Percentiles rank a stretch among this genome's conserved stretches.
Conservation (phyloP, 2,113 vertebrate genomes). For the Macrotus californicus region DNA sequence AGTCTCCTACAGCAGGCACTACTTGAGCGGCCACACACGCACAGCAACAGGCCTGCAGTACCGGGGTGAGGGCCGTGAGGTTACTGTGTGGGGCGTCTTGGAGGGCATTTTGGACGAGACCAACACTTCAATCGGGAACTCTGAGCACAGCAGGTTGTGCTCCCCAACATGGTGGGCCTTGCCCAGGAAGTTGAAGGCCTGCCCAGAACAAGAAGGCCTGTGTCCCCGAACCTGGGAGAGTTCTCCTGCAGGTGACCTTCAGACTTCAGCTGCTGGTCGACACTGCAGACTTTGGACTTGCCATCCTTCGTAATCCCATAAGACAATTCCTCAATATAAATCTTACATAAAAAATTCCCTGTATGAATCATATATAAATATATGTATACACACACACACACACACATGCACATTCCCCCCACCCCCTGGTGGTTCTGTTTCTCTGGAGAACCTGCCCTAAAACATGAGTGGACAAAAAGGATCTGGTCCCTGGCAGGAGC, state of each 20-base stretch:
- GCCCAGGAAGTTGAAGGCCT: neutral
- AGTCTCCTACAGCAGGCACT: neutral
- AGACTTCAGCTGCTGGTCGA: neutral
- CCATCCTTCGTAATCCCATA: accelerated
- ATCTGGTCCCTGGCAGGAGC: neutral
- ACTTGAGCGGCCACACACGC: neutral
- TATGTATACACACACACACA: too few species aligned
- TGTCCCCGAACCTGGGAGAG: neutral
- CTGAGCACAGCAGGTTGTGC: neutral
- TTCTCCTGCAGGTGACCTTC: neutral
- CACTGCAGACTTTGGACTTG: neutral
- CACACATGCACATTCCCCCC: too few species aligned
- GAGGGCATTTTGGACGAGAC: too few species aligned
- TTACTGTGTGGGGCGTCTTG: accelerated
- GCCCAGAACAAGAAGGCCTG: accelerated
- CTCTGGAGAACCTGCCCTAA: neutral
- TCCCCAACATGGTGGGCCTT: neutral
- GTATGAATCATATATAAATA: neutral
- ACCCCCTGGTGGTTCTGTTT: too few species aligned
- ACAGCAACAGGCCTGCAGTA: too few species aligned
- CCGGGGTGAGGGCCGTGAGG: neutral
- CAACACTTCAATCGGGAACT: neutral
- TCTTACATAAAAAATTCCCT: neutral
- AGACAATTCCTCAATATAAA: neutral
- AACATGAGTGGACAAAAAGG: neutral